Evolutionary conservation across 2,888 invertebrate species (phyloP).

Genomic region (Drosophila fulvimacula): DNA sequence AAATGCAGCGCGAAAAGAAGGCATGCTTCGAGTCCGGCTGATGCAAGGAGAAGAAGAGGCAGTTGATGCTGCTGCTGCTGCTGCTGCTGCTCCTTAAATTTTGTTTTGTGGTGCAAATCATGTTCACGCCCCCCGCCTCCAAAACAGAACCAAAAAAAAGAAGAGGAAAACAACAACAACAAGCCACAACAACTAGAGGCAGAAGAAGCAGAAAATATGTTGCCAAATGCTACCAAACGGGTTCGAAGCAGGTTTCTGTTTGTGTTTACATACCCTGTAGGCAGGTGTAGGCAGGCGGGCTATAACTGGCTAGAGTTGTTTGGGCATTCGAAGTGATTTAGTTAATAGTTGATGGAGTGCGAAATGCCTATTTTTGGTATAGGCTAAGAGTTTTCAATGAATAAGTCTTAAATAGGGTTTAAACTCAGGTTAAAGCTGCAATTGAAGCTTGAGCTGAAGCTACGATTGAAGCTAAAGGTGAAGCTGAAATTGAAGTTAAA

Average conservation of each 20-base stretch:
- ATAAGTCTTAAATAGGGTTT: too few species aligned
- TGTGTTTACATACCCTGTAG: constrained; percentile 5
- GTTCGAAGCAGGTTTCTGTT: constrained; percentile 70
- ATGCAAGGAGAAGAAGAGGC: neutral
- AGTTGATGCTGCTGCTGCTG: constrained; percentile 53
- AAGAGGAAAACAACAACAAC: constrained; percentile 16
- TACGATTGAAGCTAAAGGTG: too few species aligned
- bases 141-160: constrained; percentile 7
- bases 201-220: constrained; percentile 13
- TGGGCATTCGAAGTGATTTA: neutral
- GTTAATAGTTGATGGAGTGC: too few species aligned
- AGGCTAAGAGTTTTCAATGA: too few species aligned
- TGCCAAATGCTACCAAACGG: constrained; percentile 74
- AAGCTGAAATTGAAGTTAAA: too few species aligned
- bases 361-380: too few species aligned
- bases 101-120: constrained; percentile 77
- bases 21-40: constrained; percentile 37
- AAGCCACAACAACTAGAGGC: constrained; percentile 14
- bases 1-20: constrained; percentile 80
- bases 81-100: constrained; percentile 77
- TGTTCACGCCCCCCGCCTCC: constrained; percentile 65
- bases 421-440: too few species aligned
- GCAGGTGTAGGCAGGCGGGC: too few species aligned
- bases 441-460: too few species aligned
- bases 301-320: neutral